phyloP scores from a whole-genome alignment of 2,888 invertebrate species.

The Coecobrya sp. region DNA sequence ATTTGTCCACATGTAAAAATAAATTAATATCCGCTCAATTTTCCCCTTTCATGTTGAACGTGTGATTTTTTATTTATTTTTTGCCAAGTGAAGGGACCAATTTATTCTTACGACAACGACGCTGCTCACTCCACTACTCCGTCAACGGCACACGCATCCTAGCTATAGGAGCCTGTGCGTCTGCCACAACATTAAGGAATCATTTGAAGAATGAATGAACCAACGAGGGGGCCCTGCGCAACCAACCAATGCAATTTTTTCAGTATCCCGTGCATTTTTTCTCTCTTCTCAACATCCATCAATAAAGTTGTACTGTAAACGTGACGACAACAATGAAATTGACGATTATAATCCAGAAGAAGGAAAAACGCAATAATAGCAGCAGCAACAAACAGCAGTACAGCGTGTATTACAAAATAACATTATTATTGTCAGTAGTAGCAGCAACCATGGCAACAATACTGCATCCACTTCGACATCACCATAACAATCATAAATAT shows the following conservation, averaged over 20 bases:
- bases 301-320: conserved; percentile 24
- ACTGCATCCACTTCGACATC: background rate
- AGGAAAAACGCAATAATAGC: background rate
- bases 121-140: background rate
- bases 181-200: conserved; percentile 7
- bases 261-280: conserved; percentile 35
- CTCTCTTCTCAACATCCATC: background rate
- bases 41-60: conserved; percentile 4
- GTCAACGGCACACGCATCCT: background rate
- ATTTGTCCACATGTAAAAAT: background rate
- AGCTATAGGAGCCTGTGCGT: conserved; percentile 50
- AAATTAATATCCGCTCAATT: background rate
- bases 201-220: conserved; percentile 32
- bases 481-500: conserved; percentile 43
- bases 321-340: conserved; percentile 44
- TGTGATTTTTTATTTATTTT: too few relatives aligned
- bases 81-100: conserved; percentile 21
- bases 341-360: conserved; percentile 46
- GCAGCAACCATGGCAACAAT: conserved; percentile 19
- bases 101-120: conserved; percentile 1
- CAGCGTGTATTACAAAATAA: background rate
- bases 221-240: conserved; percentile 39
- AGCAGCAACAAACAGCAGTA: background rate
- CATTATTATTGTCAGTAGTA: too few relatives aligned
- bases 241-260: conserved; percentile 6